phyloP scores from a whole-genome alignment of 2,888 invertebrate genomes.

The Drosophila atroscutellata region DNA sequence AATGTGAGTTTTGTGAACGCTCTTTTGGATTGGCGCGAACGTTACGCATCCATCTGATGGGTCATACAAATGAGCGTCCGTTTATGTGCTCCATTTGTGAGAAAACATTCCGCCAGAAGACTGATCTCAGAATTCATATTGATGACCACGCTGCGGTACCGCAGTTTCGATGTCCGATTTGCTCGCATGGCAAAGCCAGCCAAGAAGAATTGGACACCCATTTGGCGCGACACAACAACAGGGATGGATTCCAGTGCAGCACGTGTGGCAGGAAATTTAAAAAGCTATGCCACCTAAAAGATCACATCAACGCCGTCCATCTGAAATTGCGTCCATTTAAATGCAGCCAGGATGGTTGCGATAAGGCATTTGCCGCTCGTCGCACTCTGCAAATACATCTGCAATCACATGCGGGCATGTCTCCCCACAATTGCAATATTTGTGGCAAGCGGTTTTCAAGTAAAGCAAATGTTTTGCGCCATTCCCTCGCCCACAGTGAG shows the following conservation, averaged over 20 bases:
- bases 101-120: slow-evolving; percentile 47
- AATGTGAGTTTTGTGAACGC: slow-evolving; percentile 51
- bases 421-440: slow-evolving; percentile 17
- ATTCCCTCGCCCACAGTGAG: slow-evolving; percentile 23
- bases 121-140: slow-evolving; percentile 46
- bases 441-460: slow-evolving; percentile 34
- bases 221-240: slow-evolving; percentile 40
- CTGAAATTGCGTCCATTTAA: slow-evolving; percentile 50
- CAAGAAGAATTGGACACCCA: slow-evolving; percentile 44
- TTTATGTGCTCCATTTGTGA: slow-evolving; percentile 41
- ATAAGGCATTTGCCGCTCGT: slow-evolving; percentile 52
- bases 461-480: slow-evolving; percentile 42
- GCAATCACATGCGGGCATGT: slow-evolving; percentile 24
- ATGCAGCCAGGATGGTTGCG: slow-evolving; percentile 37
- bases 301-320: slow-evolving; percentile 58
- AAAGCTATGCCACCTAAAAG: slow-evolving; percentile 46
- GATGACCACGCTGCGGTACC: slow-evolving; percentile 33
- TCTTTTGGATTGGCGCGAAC: slow-evolving; percentile 51
- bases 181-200: slow-evolving; percentile 38
- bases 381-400: slow-evolving; percentile 45
- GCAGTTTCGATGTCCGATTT: slow-evolving; percentile 44
- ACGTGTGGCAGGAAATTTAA: slow-evolving; percentile 58
- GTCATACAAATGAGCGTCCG: slow-evolving; percentile 54
- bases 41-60: slow-evolving; percentile 50
- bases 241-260: slow-evolving; percentile 54